phyloP scores from a whole-genome alignment of 2,113 vertebrate species.

The Otocyon megalotis region DNA sequence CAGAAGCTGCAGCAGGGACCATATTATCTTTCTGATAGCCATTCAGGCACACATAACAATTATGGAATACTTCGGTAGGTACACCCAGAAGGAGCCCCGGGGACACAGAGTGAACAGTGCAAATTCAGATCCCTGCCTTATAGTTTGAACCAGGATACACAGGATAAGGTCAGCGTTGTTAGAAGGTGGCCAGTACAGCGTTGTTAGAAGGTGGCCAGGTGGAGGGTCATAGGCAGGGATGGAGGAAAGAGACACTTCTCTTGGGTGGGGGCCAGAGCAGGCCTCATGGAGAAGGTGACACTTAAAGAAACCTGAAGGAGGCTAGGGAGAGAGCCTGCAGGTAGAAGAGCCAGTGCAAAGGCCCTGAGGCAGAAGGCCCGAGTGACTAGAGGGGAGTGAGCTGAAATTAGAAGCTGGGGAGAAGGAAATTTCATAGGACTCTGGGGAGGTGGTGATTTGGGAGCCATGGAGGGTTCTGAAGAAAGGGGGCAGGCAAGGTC shows the following conservation, averaged over 20 bases:
- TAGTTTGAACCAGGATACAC: neutral
- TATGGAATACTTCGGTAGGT: neutral
- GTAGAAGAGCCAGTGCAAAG: neutral
- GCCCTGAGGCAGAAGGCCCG: neutral
- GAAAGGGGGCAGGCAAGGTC: neutral
- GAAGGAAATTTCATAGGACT: neutral
- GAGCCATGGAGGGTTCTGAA: neutral
- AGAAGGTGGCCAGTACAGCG: neutral
- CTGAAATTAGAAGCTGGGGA: neutral
- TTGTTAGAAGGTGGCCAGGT: neutral
- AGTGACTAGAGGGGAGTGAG: neutral
- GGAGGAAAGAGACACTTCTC: neutral
- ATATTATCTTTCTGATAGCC: neutral
- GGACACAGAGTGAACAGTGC: neutral
- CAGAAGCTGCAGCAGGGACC: neutral
- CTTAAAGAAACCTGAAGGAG: neutral
- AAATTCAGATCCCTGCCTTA: neutral
- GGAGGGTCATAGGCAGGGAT: neutral
- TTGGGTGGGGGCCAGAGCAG: neutral
- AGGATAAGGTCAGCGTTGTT: neutral
- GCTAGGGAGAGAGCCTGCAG: neutral
- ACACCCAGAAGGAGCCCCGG: neutral
- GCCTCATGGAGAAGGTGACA: neutral
- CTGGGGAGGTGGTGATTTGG: neutral
- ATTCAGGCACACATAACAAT: fast-evolving